Conservation (phyloP, 2,113 vertebrate species). For the Scortum barcoo region DNA sequence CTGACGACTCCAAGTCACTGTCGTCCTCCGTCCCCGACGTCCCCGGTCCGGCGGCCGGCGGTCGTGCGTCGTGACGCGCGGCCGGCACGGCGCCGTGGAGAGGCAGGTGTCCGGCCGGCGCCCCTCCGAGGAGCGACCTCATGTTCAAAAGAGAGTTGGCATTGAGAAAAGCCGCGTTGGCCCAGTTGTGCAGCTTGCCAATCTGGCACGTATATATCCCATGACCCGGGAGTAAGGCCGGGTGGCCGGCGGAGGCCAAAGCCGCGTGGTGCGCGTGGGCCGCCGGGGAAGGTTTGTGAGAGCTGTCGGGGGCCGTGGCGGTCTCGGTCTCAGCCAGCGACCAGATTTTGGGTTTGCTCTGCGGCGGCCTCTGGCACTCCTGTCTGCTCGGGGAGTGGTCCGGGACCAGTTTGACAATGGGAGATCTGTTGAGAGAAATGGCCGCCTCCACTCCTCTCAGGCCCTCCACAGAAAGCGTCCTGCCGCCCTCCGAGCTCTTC, state of each 20-base stretch:
- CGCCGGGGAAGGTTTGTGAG: conserved; percentile 84
- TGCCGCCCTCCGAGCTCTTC: conserved; percentile 80
- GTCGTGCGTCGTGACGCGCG: conserved; percentile 80
- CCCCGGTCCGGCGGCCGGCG: conserved; percentile 76
- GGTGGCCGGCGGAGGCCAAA: conserved; percentile 87
- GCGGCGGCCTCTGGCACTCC: conserved; percentile 88
- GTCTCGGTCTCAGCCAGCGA: conserved; percentile 98
- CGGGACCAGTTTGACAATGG: conserved; percentile 83
- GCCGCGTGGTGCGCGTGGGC: conserved; percentile 81
- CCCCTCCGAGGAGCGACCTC: conserved; percentile 93
- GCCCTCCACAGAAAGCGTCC: conserved; percentile 83
- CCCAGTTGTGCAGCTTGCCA: conserved; percentile 98
- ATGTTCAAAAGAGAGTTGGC: conserved; percentile 96
- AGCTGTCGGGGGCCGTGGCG: conserved; percentile 93
- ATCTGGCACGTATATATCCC: conserved; percentile 99
- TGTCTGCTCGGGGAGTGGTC: conserved; percentile 86
- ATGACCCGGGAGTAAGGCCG: conserved; percentile 94
- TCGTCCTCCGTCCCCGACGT: conserved; percentile 87
- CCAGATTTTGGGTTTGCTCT: conserved; percentile 99
- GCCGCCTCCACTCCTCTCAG: conserved; percentile 84
- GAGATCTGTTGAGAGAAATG: conserved; percentile 84
- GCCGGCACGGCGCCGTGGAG: conserved; percentile 85
- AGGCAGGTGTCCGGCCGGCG: conserved; percentile 86
- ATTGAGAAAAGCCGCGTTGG: conserved; percentile 95
- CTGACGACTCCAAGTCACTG: conserved; percentile 90